Evolutionary conservation across 2,113 vertebrate species (phyloP).

Genomic region (Protomyctophum bolini): DNA sequence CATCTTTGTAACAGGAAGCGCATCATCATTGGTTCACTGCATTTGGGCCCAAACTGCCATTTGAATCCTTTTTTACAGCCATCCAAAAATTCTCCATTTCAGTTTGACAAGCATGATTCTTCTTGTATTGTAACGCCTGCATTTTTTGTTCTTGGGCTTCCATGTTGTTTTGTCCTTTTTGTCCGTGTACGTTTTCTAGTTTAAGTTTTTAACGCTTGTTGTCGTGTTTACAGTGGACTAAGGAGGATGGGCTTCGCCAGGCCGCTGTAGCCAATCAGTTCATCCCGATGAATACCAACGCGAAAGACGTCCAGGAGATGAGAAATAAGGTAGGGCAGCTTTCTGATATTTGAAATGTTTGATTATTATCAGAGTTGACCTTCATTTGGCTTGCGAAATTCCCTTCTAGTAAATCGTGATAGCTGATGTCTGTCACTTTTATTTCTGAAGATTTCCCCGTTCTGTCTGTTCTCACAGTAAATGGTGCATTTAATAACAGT

Average conservation of each 20-base stretch:
- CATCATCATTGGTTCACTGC: conserved; percentile 89
- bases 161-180: conserved; percentile 28
- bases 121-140: conserved; percentile 70
- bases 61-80: conserved; percentile 37
- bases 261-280: conserved; percentile 96
- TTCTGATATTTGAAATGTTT: not conserved
- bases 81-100: conserved; percentile 63
- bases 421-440: not conserved
- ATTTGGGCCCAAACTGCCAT: conserved; percentile 54
- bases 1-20: conserved; percentile 8
- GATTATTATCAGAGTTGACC: no score
- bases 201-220: conserved; percentile 60
- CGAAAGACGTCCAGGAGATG: conserved; percentile 98
- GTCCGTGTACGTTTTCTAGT: conserved; percentile 9
- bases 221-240: conserved; percentile 93
- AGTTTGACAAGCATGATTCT: conserved; percentile 86
- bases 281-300: conserved; percentile 97
- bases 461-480: not conserved
- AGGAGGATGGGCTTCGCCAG: conserved; percentile 92
- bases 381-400: no score
- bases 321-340: conserved; percentile 90
- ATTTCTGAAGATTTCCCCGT: not conserved
- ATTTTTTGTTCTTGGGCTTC: conserved; percentile 49
- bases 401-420: no score
- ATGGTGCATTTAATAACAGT: no score